Evolutionary conservation across 2,113 vertebrate genomes (phyloP), one percentile per base, ranked within the genome.

Genomic region (Turnix velox): DNA sequence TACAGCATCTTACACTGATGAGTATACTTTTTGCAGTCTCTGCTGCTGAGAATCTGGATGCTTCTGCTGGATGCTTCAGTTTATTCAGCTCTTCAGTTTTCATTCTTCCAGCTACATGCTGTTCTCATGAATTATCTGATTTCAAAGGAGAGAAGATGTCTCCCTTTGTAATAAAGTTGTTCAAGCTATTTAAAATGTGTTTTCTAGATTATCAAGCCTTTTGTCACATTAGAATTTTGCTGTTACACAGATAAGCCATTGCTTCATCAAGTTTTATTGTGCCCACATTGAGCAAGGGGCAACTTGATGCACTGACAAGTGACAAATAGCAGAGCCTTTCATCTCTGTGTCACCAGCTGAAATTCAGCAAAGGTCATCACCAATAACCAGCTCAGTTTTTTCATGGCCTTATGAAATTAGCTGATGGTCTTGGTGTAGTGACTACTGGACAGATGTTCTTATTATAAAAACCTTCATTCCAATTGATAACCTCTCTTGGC

Each of bases 141-240:
- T 96, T 90, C 79, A 81, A 93, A 83, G 39, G 92, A 39, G 10
- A 84, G 76, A 90, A 90, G 90, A 83, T 66, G 58, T 63, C 37
- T 66, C 14, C 52, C 93, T 86, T 90, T 67, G 55, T 88, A 90
- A 94, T 62, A 88, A 93, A 93, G 59, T 31, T 55, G 42, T 77
- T 94, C 42, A 79, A 76, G 42, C 31, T 61, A 87, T 90, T 93
- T 91, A 86, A 95, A 94, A 94, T 86, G 13, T 86, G 55, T 85
- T 95, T 94, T 95, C 43, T 65, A 92, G 83, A 92, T 90, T 96
- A 93, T 86, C 68, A 82, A 93, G 40, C 35, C 82, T 94, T 93
- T 93, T 90, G 43, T 90, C 65, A 81, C 12, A 1, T 92, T 73
- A 84, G 51, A 90, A 69, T 85, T 86, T 83, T 55, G 18, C 59